phyloP scores from a whole-genome alignment of 2,888 invertebrate species.

The Blastobasis adustella region DNA sequence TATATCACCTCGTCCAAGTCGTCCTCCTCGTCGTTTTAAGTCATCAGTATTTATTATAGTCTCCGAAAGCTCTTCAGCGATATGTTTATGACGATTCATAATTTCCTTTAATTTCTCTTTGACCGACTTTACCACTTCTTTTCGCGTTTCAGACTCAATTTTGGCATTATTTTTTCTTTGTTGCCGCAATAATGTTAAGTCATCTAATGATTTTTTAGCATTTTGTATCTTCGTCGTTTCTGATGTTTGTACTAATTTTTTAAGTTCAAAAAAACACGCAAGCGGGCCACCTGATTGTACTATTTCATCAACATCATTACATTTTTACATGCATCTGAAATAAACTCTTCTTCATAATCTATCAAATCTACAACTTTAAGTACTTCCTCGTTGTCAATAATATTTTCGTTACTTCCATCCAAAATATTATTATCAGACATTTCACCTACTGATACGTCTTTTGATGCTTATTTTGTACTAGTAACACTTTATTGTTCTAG shows the following conservation, averaged over 20 bases:
- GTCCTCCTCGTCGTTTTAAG: no score
- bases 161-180: constrained; percentile 62
- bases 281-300: no score
- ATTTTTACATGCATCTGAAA: no score
- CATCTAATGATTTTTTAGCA: constrained; percentile 44
- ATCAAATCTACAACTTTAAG: constrained; percentile 11
- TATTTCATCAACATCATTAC: constrained; percentile 12
- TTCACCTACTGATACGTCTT: constrained; percentile 16
- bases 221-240: constrained; percentile 26
- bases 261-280: constrained; percentile 13
- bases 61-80: constrained; percentile 49
- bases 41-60: constrained; percentile 26
- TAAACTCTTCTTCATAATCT: constrained; percentile 12
- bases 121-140: constrained; percentile 63
- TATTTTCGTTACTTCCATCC: constrained; percentile 11
- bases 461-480: constrained; percentile 11
- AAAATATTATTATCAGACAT: constrained; percentile 13
- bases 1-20: no score
- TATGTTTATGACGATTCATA: constrained; percentile 64
- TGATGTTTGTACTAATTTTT: constrained; percentile 17
- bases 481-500: no score
- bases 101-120: no score
- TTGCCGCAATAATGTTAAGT: constrained; percentile 42
- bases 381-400: constrained; percentile 5
- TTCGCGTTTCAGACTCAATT: constrained; percentile 64